phyloP scores from a whole-genome alignment of 1,140 invertebrate species.

The Cryptotermes secundus region DNA sequence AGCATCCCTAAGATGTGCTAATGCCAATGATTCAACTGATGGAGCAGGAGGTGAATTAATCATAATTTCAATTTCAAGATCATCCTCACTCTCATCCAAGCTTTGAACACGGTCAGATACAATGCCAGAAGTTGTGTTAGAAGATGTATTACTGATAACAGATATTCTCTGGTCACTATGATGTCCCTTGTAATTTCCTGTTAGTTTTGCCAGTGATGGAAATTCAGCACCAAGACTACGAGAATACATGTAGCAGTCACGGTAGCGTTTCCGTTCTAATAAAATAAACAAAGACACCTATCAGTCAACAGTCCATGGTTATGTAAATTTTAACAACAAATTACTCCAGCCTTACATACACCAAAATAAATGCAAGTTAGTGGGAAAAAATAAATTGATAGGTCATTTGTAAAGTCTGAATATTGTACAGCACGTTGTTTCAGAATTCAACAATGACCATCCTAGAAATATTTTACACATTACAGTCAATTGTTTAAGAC shows the following conservation, averaged over 20 bases:
- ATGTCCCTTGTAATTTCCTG: constrained; percentile 31
- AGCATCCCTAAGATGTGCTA: constrained; percentile 66
- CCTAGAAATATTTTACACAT: no score
- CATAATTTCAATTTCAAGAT: constrained; percentile 71
- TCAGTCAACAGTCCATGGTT: not conserved
- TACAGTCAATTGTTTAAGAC: not conserved
- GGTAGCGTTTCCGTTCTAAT: constrained; percentile 52
- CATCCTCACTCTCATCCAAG: constrained; percentile 76
- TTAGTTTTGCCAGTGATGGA: constrained; percentile 28
- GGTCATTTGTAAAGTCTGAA: no score
- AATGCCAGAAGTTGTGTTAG: constrained; percentile 92
- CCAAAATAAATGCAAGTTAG: no score
- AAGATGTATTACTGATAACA: constrained; percentile 87
- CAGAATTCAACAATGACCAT: no score
- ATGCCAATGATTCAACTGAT: constrained; percentile 71
- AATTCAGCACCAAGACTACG: constrained; percentile 50
- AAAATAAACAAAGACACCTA: constrained; percentile 28
- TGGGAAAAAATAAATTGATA: not conserved
- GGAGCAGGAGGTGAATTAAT: constrained; percentile 69
- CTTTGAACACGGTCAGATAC: constrained; percentile 92
- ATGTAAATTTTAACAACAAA: no score
- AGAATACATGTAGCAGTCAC: constrained; percentile 58
- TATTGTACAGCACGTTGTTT: no score
- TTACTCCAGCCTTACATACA: not conserved
- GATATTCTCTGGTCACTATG: constrained; percentile 70